phyloP scores from a whole-genome alignment of 2,888 invertebrate genomes.

The Anagyrus pseudococci region DNA sequence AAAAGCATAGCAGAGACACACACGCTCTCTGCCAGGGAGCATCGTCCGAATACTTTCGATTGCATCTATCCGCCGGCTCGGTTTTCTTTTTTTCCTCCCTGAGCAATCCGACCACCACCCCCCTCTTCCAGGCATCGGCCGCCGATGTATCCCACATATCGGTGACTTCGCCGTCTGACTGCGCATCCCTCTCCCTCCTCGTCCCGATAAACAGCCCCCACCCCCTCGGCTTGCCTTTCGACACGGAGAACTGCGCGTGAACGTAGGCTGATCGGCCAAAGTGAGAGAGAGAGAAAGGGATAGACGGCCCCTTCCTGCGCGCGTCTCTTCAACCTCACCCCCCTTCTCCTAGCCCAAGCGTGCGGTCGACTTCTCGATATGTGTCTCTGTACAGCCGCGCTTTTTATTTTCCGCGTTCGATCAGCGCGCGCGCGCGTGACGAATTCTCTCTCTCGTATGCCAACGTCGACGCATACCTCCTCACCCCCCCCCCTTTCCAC shows the following conservation, averaged over 20 bases:
- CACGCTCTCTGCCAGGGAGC: background rate
- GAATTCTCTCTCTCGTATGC: conserved; percentile 31
- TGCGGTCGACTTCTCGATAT: conserved; percentile 27
- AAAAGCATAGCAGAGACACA: too few species aligned
- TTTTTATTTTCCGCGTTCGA: conserved; percentile 33
- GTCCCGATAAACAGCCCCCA: conserved; percentile 2
- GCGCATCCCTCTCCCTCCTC: conserved; percentile 15
- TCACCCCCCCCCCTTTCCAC: background rate
- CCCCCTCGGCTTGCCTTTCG: too few species aligned
- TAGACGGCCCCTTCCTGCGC: conserved; percentile 11
- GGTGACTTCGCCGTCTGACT: conserved; percentile 32
- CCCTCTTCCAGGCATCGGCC: background rate
- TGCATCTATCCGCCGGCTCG: conserved; percentile 20
- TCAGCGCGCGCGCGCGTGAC: conserved; percentile 16
- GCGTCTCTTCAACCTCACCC: conserved; percentile 9
- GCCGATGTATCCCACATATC: conserved; percentile 22
- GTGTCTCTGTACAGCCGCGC: conserved; percentile 6
- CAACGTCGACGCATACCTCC: conserved; percentile 1
- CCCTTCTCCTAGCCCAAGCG: conserved; percentile 32
- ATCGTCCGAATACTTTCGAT: conserved; percentile 35
- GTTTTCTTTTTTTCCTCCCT: conserved; percentile 28
- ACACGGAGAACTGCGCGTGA: conserved; percentile 27
- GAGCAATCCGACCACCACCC: too few species aligned
- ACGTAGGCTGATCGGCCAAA: too few species aligned
- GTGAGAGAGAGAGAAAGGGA: too few species aligned